Evolutionary conservation across 2,113 vertebrate genomes (phyloP).

Genomic region (Oreochromis niloticus): DNA sequence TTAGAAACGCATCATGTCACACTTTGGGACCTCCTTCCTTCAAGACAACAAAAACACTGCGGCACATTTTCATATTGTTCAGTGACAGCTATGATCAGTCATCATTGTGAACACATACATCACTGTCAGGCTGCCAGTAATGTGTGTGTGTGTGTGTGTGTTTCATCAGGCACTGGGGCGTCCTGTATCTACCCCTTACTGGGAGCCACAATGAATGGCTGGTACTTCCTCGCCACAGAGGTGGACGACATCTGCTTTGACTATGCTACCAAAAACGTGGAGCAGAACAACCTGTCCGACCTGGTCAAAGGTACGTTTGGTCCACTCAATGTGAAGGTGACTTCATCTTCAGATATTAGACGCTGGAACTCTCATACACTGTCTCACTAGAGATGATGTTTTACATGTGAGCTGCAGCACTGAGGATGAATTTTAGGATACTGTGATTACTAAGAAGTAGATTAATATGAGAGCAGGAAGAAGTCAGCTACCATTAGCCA

Average conservation of each 20-base stretch:
- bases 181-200: conserved; percentile 97
- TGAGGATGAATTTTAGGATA: not conserved
- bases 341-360: not conserved
- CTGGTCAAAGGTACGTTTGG: conserved; percentile 88
- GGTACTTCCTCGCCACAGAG: conserved; percentile 98
- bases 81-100: not conserved
- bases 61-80: not conserved
- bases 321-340: not conserved
- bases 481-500: not conserved
- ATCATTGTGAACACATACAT: not conserved
- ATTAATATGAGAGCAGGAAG: not conserved
- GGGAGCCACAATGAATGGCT: conserved; percentile 94
- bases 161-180: conserved; percentile 85
- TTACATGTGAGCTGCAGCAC: not conserved
- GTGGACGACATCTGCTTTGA: conserved; percentile 98
- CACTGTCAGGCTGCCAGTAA: not conserved
- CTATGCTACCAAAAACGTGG: conserved; percentile 97
- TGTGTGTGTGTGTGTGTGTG: not conserved
- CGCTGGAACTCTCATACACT: not conserved
- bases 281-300: conserved; percentile 91
- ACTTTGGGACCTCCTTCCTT: not conserved
- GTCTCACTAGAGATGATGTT: not conserved
- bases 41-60: not conserved
- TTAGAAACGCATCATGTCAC: not conserved
- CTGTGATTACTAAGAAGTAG: not conserved